phyloP scores from a whole-genome alignment of 2,888 invertebrate genomes.

The Drosophila fulvimacula region DNA sequence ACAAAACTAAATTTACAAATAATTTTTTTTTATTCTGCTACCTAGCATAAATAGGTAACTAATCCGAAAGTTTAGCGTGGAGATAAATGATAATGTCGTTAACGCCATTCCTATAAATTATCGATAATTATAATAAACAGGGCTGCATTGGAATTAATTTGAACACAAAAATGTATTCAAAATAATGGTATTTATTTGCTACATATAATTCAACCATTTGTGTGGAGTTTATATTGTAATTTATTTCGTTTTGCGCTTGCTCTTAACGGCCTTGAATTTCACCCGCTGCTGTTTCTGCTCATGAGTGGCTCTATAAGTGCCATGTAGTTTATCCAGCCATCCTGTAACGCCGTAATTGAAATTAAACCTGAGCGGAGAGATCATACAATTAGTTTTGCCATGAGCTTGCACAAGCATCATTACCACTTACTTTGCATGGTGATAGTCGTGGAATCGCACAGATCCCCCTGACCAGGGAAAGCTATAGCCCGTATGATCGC shows the following conservation, averaged over 20 bases:
- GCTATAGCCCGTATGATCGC: constrained; percentile 93
- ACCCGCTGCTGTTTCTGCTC: neutral
- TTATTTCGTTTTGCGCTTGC: constrained; percentile 28
- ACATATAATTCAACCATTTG: neutral
- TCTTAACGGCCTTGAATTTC: neutral
- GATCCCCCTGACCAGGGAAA: constrained; percentile 91
- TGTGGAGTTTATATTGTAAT: neutral
- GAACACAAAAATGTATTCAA: neutral
- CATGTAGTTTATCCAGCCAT: constrained; percentile 88
- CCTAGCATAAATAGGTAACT: neutral
- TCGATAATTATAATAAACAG: neutral
- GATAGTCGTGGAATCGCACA: constrained; percentile 94
- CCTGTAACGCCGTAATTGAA: constrained; percentile 93
- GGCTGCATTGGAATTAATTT: neutral
- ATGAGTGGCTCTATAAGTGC: neutral
- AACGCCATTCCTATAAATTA: neutral
- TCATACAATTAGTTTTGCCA: neutral
- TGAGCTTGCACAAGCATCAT: neutral
- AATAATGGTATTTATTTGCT: neutral
- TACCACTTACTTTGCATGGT: constrained; percentile 90
- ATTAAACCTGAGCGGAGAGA: constrained; percentile 88
- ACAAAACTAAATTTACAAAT: no score
- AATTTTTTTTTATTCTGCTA: no score
- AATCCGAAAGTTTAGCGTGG: neutral
- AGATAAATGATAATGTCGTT: neutral